phyloP scores from a whole-genome alignment of 2,797 vertebrate genomes.

The Melanotaenia parkinsoni region DNA sequence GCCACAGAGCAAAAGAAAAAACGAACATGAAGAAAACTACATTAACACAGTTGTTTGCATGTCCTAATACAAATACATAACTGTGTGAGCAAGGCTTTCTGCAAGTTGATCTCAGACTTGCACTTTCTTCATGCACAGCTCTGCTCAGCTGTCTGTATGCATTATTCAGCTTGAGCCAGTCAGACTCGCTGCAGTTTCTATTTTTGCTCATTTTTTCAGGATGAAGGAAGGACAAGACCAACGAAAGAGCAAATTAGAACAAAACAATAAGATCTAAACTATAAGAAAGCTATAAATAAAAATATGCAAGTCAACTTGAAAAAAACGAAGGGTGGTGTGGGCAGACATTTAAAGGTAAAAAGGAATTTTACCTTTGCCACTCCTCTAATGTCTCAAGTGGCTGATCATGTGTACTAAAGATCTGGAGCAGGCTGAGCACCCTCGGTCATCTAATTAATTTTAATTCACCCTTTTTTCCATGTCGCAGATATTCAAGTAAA shows the following conservation, averaged over 20 bases:
- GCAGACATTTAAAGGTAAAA: not conserved
- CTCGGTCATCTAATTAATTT: not conserved
- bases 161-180: slow-evolving; percentile 60
- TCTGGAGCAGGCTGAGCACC: slow-evolving; percentile 17
- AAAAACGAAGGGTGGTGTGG: not conserved
- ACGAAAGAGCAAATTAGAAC: not conserved
- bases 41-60: not conserved
- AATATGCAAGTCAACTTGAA: not conserved
- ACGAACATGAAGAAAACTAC: not conserved
- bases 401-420: slow-evolving; percentile 24
- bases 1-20: not conserved
- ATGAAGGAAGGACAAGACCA: slow-evolving; percentile 5
- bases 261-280: not conserved
- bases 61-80: not conserved
- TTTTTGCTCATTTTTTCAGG: slow-evolving; percentile 42
- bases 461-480: not conserved
- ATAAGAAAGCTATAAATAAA: not conserved
- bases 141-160: slow-evolving; percentile 41
- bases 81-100: not conserved
- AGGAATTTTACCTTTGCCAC: not conserved
- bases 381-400: slow-evolving; percentile 1
- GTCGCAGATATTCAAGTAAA: not conserved
- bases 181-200: slow-evolving; percentile 42
- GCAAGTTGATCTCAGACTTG: slow-evolving; percentile 5
- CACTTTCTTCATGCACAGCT: not conserved